Evolutionary conservation across 2,888 invertebrate species (phyloP).

Genomic region (Cataglyphis livida): DNA sequence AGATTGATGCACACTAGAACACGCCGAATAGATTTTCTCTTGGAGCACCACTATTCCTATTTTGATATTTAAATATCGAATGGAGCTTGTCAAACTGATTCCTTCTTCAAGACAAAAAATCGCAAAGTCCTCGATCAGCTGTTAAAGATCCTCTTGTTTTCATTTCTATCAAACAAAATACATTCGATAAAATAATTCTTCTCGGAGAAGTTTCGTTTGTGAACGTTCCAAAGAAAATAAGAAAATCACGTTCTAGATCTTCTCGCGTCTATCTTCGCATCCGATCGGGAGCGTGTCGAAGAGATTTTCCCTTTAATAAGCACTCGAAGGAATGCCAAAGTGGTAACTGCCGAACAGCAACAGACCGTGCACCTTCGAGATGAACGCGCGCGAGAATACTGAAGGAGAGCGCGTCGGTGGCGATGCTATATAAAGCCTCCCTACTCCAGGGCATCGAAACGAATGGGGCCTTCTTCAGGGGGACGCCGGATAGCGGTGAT

Average conservation of each 20-base stretch:
- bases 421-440: slow-evolving; percentile 59
- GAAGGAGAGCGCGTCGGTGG: slow-evolving; percentile 42
- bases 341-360: not conserved
- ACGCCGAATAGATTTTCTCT: not conserved
- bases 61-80: not conserved
- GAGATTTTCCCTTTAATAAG: not conserved
- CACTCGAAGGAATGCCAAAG: not conserved
- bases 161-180: not conserved
- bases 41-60: not conserved
- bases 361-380: not conserved
- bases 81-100: not conserved
- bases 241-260: not conserved
- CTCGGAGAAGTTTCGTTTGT: not conserved
- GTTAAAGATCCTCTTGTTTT: not conserved
- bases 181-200: not conserved
- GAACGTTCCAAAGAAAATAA: not conserved
- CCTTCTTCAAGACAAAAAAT: no score
- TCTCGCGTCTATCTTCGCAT: not conserved
- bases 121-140: not conserved
- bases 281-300: slow-evolving; percentile 25
- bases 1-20: not conserved
- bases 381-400: slow-evolving; percentile 62
- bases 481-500: slow-evolving; percentile 48
- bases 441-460: slow-evolving; percentile 21
- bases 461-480: slow-evolving; percentile 42